phyloP scores from a whole-genome alignment of 2,888 invertebrate genomes.

The Drosophila imparisetae region DNA sequence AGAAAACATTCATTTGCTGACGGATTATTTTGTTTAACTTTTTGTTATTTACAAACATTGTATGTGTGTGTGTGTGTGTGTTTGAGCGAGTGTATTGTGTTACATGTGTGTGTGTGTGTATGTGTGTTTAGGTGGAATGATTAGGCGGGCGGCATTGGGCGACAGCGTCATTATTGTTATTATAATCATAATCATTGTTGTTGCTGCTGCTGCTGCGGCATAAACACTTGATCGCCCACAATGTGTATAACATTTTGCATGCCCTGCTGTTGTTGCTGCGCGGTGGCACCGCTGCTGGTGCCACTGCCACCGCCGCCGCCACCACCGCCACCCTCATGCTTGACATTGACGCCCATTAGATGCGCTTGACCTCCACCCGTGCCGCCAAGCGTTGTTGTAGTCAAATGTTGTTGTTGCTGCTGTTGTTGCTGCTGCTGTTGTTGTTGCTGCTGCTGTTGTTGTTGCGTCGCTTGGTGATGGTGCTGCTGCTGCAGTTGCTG shows the following conservation, averaged over 20 bases:
- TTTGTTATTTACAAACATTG: constrained; percentile 71
- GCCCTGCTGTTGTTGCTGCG: constrained; percentile 60
- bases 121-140: constrained; percentile 64
- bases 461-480: constrained; percentile 36
- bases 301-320: constrained; percentile 11
- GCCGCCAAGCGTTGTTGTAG: constrained; percentile 52
- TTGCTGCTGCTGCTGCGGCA: constrained; percentile 65
- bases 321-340: constrained; percentile 56
- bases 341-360: constrained; percentile 63
- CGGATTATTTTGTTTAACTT: constrained; percentile 48
- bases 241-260: constrained; percentile 83
- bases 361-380: constrained; percentile 69
- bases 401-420: constrained; percentile 65
- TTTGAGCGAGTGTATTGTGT: constrained; percentile 22
- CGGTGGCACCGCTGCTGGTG: constrained; percentile 33
- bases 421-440: constrained; percentile 27
- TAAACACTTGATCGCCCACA: constrained; percentile 80
- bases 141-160: constrained; percentile 51
- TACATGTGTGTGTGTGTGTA: constrained; percentile 11
- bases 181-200: constrained; percentile 39
- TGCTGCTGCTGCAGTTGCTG: constrained; percentile 66
- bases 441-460: constrained; percentile 43
- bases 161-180: constrained; percentile 32
- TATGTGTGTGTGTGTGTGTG: constrained; percentile 35
- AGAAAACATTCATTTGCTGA: constrained; percentile 65